Evolutionary conservation across 2,113 vertebrate species (phyloP), one percentile per base, ranked within the genome.

Genomic region (Onychorhynchus coronatus): DNA sequence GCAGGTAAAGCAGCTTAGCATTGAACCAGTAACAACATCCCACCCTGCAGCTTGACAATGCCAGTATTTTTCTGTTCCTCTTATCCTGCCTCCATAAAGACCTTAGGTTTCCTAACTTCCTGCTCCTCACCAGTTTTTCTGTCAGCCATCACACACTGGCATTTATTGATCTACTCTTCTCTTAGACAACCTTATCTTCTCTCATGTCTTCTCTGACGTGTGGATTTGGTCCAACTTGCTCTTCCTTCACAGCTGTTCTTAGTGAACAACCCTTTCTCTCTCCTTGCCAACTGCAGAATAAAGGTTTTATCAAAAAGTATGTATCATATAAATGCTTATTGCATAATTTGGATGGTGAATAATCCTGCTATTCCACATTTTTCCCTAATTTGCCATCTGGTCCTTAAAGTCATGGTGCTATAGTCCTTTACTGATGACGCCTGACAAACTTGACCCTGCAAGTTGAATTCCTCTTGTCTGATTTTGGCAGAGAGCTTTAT

Each of bases 131-230:
- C 46, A 52, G 9, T 20, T 85, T 88, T 90, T 70, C 37, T 66
- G 30, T 42, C 1, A 4, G 37, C 30, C 23, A 33, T 16, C 13
- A 12, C 11, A 23, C 1, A 1, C 35, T 62, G n/a, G 9, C 44
- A 2, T 11, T 79, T 46, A 46, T 83, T 62, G 30, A 37, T 30
- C 24, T 67, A 1, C 6, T 67, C 20, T n/a, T 53, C 59, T 46
- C 47, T 50, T 30, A 8, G 19, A 14, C 1, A 9, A 5, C 5
- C 9, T 46, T 50, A 14, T 10, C 8, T 79, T 82, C 67, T 65
- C 25, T 71, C 1, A 0, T n/a, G 17, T 10, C 41, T 62, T 49
- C 50, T 66, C 49, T 37, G 39, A 42, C 10, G 25, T 0, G 1
- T 49, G 24, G 2, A 44, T 95, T 73, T 71, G 35, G 56, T 25